Conservation (phyloP, 2,797 vertebrate genomes). For the Protonibea diacanthus region DNA sequence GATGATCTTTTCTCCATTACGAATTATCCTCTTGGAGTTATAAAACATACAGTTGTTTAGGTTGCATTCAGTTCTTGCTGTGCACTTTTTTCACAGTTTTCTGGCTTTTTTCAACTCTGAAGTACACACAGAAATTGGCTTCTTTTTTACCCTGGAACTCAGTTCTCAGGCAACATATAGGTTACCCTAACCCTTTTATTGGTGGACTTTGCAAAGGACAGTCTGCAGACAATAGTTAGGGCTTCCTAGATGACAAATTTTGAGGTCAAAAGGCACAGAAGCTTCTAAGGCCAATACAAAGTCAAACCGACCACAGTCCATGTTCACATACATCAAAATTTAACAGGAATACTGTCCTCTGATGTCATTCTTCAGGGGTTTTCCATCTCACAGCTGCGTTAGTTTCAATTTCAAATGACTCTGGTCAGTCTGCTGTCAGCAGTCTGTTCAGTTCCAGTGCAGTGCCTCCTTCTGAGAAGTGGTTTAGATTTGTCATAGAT, state of each 20-base stretch:
- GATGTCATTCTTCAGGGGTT: constrained; percentile 12
- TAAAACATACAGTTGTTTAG: too few species aligned
- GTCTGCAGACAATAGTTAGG: background rate
- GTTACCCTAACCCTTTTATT: background rate
- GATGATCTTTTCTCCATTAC: too few species aligned
- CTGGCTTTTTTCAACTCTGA: too few species aligned
- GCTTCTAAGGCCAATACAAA: background rate
- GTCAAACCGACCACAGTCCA: background rate
- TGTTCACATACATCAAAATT: background rate
- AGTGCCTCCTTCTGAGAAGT: background rate
- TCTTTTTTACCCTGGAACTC: background rate
- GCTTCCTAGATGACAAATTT: background rate
- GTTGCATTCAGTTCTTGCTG: background rate
- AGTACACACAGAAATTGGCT: background rate
- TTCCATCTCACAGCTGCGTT: constrained; percentile 16
- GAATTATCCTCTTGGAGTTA: background rate
- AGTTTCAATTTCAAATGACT: background rate
- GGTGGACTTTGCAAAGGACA: too few species aligned
- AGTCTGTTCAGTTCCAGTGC: background rate
- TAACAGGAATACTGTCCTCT: constrained; percentile 4
- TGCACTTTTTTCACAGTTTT: background rate
- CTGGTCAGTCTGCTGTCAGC: background rate
- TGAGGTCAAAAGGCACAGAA: background rate
- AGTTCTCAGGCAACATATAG: background rate
- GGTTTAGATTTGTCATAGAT: background rate